Evolutionary conservation across 2,888 invertebrate species (phyloP), one percentile per base, ranked within the genome.

Genomic region (Pelosia muscerda): DNA sequence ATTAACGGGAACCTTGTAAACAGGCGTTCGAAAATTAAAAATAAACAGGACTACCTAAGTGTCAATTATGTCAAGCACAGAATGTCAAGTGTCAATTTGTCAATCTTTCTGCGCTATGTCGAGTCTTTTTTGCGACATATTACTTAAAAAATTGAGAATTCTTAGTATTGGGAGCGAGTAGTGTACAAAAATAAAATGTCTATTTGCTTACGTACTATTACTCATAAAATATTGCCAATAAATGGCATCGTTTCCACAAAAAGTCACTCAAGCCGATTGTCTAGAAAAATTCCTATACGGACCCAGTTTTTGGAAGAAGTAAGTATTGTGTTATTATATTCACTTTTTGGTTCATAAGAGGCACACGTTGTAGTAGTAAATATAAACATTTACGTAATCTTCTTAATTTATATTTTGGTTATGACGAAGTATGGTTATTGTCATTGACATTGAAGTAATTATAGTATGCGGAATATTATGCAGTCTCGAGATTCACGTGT

Each of bases 231-330:
- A 79, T 87, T 95, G 75, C 94, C 95, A 55, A 89, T 95, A 78
- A 95, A 95, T 84, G 93, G 94, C 71, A 94, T 95, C 71, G 93
- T 95, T 84, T 90, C 94, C 66, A 93, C 95, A 31, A 94, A 95
- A 89, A 95, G 88, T 85, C 95, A 95, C 87, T 87, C 95, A 69
- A 93, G 91, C 84, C 95, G 94, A 78, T 86, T 95, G 77, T 88
- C 95, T 82, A 91, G 93, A 86, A 95, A 95, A 88, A 89, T 95
- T 78, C 92, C 94, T 57, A 74, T 88, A 71, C 89, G 92, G 74
- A 91, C 95, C 56, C 90, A 92, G 77, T 95, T 95, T 92, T 86
- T 95, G 72, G 95, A 95, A 88, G 93, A 96, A 87, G 96, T 96
- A 84, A 90, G 92, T 91, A 82, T 73, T 74, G 15, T 54, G 22